Evolutionary conservation across 1,140 invertebrate species (phyloP), one percentile per base, ranked within the genome.

Genomic region (Zaprionus vittiger): DNA sequence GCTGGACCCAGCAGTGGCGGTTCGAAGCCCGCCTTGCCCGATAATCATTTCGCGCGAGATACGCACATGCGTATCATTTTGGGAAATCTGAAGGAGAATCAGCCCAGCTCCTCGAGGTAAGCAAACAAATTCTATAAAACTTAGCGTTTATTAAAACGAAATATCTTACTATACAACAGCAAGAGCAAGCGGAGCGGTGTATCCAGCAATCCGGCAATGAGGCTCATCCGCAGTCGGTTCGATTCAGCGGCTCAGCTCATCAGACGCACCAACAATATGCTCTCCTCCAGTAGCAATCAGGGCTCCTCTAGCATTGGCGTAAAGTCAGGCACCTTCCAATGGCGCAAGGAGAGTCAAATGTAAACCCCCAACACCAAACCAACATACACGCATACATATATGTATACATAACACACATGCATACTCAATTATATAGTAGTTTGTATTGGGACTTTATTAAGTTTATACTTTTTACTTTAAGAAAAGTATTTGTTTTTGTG

Each of bases 21-120:
- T 17, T 80, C 79, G 5, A 91, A 91, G 61, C 73, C 91, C 31
- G 67, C 69, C n/a, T 66, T 91, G 47, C 93, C 94, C 4, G 93
- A 95, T 26, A 96, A 97, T 92, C 96, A 97, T 87, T 97, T 97
- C 93, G 96, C 96, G 34, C 94, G 97, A 9, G 97, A 98, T 92
- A 97, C 97, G 9, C 97, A 98, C 81, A 98, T 98, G 97, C 94
- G 97, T 80, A 98, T 98, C 72, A 98, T 98, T 85, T 93, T 98
- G 70, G 97, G 97, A 4, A 93, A 95, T 54, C 92, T 94, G 6
- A 94, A 95, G 79, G 89, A 93, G 34, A 90, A 83, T 66, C 86
- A 92, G 57, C 79, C 91, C 52, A 92, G 86, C 59, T 92, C 91
- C 44, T 92, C 92, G 12, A 73, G 81, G 86, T 85, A 55, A 72